Base-by-base conservation (phyloP, 2,113 vertebrate species). In the Muntiacus reevesi region DNA sequence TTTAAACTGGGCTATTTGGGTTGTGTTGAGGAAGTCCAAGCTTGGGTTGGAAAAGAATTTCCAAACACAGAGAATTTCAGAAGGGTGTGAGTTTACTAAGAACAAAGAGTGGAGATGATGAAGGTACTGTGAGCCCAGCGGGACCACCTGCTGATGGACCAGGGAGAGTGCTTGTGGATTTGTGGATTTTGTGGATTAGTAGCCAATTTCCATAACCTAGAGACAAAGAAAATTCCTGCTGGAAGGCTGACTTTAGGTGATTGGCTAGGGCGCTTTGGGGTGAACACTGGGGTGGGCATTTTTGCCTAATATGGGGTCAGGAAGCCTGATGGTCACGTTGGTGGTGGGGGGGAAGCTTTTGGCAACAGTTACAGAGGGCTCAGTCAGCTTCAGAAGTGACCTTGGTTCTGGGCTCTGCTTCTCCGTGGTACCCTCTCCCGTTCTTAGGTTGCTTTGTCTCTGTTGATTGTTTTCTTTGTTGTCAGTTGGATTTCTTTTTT, bases 381-480 rank as follows among this genome's bases (percentile, higher is more conserved):
- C 40, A 76, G 71, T 43, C 12, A 76, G 71, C 71, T 43, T 40
- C 71, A 76, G 40, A 76, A 12, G 71, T 76, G 71, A 43, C 23
- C 40, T 27, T 43, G 23, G 71, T 27, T 27, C 71, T 76, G 23
- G 40, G 40, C 71, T 43, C 40, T 27, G 71, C 23, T 43, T 76
- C 71, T 76, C 4, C 8, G 2, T 2, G 55, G 36, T 33, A 6
- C 30, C 36, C 25, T 12, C 30, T 27, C 25, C 90, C 33, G 0
- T 19, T 17, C 17, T 3, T 6, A 15, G 30, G 23, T 45, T 36
- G 71, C 40, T 33, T 43, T 79, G 45, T 45, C 33, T 94, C n/a
- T 86, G 33, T 16, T 0, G 50, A 7, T 13, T 36, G 0, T n/a
- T 28, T 43, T 5, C 67, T 57, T 47, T 8, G 36, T 30, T 23